Evolutionary conservation across 37 sponge, comb jelly and placozoan species (phyloP), one percentile per base, ranked within the genome.

Genomic region (Beroe forskalii): DNA sequence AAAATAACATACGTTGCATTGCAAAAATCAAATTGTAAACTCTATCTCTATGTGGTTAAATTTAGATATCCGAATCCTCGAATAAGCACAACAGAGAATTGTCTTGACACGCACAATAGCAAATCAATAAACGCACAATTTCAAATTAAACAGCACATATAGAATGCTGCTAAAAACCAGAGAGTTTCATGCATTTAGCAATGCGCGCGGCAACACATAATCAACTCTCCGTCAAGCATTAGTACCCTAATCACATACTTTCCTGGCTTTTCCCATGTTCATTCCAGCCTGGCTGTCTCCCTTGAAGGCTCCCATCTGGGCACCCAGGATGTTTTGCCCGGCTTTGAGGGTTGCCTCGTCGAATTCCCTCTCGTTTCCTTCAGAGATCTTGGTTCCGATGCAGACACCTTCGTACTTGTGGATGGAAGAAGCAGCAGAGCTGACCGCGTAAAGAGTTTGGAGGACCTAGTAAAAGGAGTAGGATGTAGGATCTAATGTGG

Each of bases 231-330:
- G n/a, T n/a, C n/a, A n/a, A 55, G 60, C 9, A 63, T 33, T 20
- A 69, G 38, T 32, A 14, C 12, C 27, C 40, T 80, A 80, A 43
- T 80, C 86, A 12, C 28, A 23, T 43, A 80, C 35, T 22, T 41
- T 41, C 48, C 86, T 41, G 17, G 86, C 17, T 41, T 80, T 80
- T 4, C 86, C 86, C 20, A 80, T 80, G 60, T 80, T 80, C 92
- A 90, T 80, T 0, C 98, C 98, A 32, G 96, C 72, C 89, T 96
- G 96, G 80, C 90, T 92, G 35, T 96, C 98, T 41, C 98, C 98
- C 89, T 94, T 92, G 91, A 93, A 94, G 25, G 93, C 89, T 27
- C 98, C 98, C 94, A 94, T 94, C 72, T 97, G 98, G 6, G 93
- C 91, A 0, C 96, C 95, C 90, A 95, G 93, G 27, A 97, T 69